Percentiles rank a stretch among this genome's conserved stretches.
These are phyloP conservation scores for Papio anubis DNA, from an alignment of 2,113 vertebrate species.

Conservation along the genomic window DNA sequence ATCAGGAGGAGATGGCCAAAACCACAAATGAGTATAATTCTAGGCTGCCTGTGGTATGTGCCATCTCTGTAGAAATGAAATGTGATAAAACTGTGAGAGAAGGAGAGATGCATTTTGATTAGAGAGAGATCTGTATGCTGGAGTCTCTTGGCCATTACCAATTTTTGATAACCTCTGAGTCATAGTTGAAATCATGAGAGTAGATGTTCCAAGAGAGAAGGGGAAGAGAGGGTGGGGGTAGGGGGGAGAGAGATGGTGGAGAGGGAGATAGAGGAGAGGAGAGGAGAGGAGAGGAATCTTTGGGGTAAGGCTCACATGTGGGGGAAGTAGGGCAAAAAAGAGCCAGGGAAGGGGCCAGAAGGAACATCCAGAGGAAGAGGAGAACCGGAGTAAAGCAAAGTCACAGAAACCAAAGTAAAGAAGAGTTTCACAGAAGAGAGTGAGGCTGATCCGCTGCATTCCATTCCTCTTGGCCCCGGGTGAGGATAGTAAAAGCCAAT, in stretches of 20 bases:
- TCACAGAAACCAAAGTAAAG: background rate
- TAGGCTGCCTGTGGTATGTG: background rate
- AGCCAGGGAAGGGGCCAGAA: background rate
- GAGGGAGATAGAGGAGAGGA: background rate
- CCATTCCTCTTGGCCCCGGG: background rate
- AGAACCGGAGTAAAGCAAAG: background rate
- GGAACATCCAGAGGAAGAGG: background rate
- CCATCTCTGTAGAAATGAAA: constrained; percentile 9
- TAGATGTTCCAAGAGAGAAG: background rate
- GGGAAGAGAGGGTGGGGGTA: too few species aligned
- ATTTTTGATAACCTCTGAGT: constrained; percentile 40
- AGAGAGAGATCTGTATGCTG: background rate
- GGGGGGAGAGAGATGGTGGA: background rate
- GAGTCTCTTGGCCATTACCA: constrained; percentile 12
- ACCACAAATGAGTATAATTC: constrained; percentile 18
- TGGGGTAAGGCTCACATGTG: background rate
- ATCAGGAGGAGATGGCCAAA: background rate
- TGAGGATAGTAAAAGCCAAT: background rate
- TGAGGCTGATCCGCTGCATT: background rate
- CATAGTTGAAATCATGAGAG: background rate
- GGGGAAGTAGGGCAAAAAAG: background rate
- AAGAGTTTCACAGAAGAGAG: background rate
- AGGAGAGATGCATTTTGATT: background rate
- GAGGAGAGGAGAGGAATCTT: background rate
- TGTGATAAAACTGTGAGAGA: background rate